Evolutionary conservation across 2,113 vertebrate genomes (phyloP).

Genomic region (Anser brachyrhynchus): DNA sequence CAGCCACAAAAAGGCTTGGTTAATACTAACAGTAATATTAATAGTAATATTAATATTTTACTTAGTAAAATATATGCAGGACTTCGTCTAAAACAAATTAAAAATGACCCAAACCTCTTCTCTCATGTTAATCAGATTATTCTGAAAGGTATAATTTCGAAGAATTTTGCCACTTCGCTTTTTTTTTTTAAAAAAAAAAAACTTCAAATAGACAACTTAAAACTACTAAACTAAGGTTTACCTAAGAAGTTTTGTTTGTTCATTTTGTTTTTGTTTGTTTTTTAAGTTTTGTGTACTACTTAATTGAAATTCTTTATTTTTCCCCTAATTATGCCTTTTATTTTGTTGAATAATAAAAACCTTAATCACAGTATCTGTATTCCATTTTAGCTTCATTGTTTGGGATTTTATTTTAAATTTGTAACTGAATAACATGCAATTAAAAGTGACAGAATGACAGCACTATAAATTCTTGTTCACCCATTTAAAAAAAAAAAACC

Average conservation of each 20-base stretch:
- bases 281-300: neutral
- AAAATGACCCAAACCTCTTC: neutral
- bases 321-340: neutral
- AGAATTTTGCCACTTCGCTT: neutral
- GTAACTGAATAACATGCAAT: neutral
- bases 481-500: neutral
- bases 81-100: neutral
- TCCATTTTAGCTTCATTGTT: neutral
- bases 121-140: neutral
- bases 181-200: neutral
- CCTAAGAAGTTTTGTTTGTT: neutral
- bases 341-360: neutral
- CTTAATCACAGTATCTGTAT: neutral
- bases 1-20: neutral
- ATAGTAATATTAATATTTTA: too few species aligned
- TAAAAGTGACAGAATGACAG: neutral
- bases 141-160: neutral
- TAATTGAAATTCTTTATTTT: neutral
- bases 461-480: slow-evolving; percentile 7
- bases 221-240: neutral
- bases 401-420: neutral
- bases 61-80: neutral
- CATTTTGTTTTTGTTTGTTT: neutral
- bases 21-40: neutral
- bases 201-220: neutral